These are phyloP conservation scores for Eremophila alpestris DNA, from an alignment of 2,797 vertebrate genomes.

Conservation along the genomic window DNA sequence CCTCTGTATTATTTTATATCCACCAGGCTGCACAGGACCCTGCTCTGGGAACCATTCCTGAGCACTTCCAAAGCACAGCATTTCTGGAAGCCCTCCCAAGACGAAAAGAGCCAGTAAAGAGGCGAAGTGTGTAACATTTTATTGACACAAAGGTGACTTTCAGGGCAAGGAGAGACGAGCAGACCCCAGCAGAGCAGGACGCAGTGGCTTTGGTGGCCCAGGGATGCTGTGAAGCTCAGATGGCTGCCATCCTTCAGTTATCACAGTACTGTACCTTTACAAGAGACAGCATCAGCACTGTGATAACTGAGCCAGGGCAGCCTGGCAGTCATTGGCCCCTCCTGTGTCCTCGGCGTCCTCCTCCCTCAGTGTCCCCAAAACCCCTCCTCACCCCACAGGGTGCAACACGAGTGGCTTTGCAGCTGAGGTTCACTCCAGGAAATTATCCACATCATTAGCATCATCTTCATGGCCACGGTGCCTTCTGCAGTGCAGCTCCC, in stretches of 20 bases:
- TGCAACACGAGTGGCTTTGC: background rate
- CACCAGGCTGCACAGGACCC: background rate
- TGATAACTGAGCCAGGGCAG: conserved; percentile 99
- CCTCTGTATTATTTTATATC: accelerated
- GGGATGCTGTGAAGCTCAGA: conserved; percentile 83
- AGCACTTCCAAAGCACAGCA: background rate
- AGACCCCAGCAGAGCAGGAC: background rate
- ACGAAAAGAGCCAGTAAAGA: background rate
- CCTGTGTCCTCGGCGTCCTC: background rate
- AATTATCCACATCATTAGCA: background rate
- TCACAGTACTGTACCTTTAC: conserved; percentile 99
- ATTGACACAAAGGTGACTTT: background rate
- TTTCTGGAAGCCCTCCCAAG: background rate
- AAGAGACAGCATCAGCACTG: conserved; percentile 99
- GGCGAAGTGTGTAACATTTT: background rate
- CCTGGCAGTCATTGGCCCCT: conserved; percentile 82
- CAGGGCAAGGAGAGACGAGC: background rate
- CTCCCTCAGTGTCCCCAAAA: accelerated
- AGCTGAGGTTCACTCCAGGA: background rate
- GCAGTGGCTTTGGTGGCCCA: accelerated
- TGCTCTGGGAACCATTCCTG: background rate
- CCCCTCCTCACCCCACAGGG: accelerated
- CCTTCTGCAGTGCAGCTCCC: background rate
- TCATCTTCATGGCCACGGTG: background rate
- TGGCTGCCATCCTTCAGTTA: conserved; percentile 99